phyloP scores from a whole-genome alignment of 1,140 invertebrate species.

The Heliconius himera region DNA sequence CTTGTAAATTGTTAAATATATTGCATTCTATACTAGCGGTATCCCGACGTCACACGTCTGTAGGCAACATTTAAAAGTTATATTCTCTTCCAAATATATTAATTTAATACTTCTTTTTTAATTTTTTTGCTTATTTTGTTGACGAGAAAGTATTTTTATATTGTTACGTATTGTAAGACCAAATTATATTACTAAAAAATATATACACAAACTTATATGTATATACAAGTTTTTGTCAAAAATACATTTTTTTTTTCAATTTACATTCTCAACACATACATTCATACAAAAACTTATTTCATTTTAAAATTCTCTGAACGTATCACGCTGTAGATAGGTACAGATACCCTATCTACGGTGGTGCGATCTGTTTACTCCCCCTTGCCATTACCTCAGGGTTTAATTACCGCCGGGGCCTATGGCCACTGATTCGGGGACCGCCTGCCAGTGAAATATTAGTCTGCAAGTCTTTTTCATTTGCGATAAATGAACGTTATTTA shows the following conservation, averaged over 20 bases:
- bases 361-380: slow-evolving; percentile 20
- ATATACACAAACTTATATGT: neutral
- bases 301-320: neutral
- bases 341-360: neutral
- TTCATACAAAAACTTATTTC: neutral
- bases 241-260: neutral
- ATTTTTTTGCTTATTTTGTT: no score
- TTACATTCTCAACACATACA: neutral
- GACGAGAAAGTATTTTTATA: no score
- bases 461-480: slow-evolving; percentile 34
- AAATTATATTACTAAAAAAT: neutral
- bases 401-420: slow-evolving; percentile 36
- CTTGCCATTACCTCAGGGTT: slow-evolving; percentile 28
- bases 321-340: neutral
- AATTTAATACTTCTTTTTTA: no score
- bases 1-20: neutral
- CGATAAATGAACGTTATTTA: slow-evolving; percentile 19
- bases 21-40: neutral
- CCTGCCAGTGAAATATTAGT: slow-evolving; percentile 46
- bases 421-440: slow-evolving; percentile 40
- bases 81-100: no score
- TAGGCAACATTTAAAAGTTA: no score
- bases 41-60: no score
- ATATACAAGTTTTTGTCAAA: neutral
- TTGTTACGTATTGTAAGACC: no score